phyloP scores from a whole-genome alignment of 2,888 invertebrate genomes.

The Rhamphomyia laevipes region DNA sequence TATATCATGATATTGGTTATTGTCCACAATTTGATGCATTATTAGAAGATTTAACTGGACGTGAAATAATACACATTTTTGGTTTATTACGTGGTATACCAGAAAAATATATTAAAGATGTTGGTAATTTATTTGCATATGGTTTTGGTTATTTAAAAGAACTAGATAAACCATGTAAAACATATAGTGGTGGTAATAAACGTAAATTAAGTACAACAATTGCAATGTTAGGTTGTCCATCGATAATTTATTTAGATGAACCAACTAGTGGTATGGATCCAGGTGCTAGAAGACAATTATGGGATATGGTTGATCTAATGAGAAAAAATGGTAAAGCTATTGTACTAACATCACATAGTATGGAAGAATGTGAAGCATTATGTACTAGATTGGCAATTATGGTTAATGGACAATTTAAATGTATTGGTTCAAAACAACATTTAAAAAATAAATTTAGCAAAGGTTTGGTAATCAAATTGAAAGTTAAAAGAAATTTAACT shows the following conservation, averaged over 20 bases:
- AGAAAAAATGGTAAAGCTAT: conserved; percentile 61
- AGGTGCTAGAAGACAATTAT: conserved; percentile 54
- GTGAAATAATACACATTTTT: conserved; percentile 55
- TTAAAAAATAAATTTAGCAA: conserved; percentile 59
- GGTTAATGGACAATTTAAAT: conserved; percentile 59
- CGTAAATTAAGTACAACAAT: conserved; percentile 62
- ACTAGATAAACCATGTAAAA: conserved; percentile 46
- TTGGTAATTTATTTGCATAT: conserved; percentile 35
- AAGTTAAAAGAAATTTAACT: conserved; percentile 10
- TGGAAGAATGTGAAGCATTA: conserved; percentile 74
- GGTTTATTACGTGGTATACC: conserved; percentile 51
- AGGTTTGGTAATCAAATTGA: conserved; percentile 38
- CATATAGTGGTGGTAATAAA: conserved; percentile 65
- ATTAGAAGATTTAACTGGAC: conserved; percentile 57
- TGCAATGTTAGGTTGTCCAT: conserved; percentile 55
- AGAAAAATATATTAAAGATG: conserved; percentile 26
- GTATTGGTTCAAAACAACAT: conserved; percentile 58
- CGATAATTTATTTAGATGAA: conserved; percentile 57
- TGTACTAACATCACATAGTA: conserved; percentile 73
- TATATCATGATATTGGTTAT: conserved; percentile 53
- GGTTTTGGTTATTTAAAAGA: conserved; percentile 49
- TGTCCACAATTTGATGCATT: conserved; percentile 69
- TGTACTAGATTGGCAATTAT: conserved; percentile 63
- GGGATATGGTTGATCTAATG: conserved; percentile 60
- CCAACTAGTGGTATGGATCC: conserved; percentile 47